Evolutionary conservation across 2,888 invertebrate genomes (phyloP), one percentile per base, ranked within the genome.

Genomic region (Desoria tigrina): DNA sequence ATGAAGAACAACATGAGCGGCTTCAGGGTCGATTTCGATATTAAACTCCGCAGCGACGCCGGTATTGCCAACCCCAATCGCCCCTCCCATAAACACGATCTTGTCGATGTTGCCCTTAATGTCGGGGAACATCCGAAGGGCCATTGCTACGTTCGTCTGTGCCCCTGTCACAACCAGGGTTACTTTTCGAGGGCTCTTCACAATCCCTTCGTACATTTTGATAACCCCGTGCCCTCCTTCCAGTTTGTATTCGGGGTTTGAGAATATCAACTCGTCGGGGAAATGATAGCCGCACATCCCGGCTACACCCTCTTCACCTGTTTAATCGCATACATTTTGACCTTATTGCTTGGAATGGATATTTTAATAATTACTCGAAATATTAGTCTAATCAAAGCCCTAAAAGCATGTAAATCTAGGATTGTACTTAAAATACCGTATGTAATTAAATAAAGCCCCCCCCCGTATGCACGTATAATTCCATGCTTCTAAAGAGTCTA

Each of bases 241-340:
- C n/a, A 63, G 24, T 23, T 24, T n/a, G 42, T 65, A 64, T 16
- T 61, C 50, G 14, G 27, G 42, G 23, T 50, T 42, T 4, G 39
- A 18, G 27, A 71, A 71, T 23, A 71, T 69, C 55, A 54, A 37
- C 1, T 69, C 62, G 37, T 71, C 71, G 7, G 71, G 69, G 39
- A 71, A 71, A 58, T 69, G 68, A 50, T 58, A 71, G 6, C 71
- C 71, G 51, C 71, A 71, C 67, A 71, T 67, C 26, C 71, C 71
- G 2, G 71, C 63, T n/a, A 71, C 71, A 6, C 71, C 71, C n/a
- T 71, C 39, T 26, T 66, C 63, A 9, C 71, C 71, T 71, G 32
- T 4, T 32, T 32, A n/a, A n/a, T n/a, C n/a, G n/a, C n/a, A n/a
- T n/a, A n/a, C n/a, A n/a, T n/a, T n/a, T n/a, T n/a, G n/a, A n/a